Conservation (phyloP, 2,888 invertebrate species). For the Arctia plantaginis region DNA sequence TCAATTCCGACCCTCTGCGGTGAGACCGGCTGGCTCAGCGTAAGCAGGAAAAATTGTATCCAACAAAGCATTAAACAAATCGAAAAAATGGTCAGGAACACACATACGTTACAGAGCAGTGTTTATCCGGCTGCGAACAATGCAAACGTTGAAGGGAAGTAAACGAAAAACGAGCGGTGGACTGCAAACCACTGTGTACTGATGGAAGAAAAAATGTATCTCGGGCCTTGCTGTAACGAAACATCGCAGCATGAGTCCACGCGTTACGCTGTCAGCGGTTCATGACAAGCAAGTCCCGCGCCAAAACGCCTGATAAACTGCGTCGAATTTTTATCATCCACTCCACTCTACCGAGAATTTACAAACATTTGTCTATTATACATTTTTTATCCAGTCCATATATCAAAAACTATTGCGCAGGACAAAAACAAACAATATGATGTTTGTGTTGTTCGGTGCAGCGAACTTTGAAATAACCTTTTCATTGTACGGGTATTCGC, state of each 20-base stretch:
- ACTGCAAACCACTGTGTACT: conserved; percentile 67
- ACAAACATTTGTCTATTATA: conserved; percentile 72
- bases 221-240: conserved; percentile 41
- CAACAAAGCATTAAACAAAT: conserved; percentile 66
- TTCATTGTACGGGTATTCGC: conserved; percentile 50
- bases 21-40: conserved; percentile 15
- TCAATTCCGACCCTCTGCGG: conserved; percentile 51
- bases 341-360: conserved; percentile 58
- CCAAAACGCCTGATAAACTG: conserved; percentile 69
- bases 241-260: conserved; percentile 53
- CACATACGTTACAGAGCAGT: conserved; percentile 67
- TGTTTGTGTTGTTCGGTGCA: conserved; percentile 65
- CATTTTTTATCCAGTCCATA: conserved; percentile 69
- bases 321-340: conserved; percentile 67
- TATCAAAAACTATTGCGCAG: conserved; percentile 70
- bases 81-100: conserved; percentile 61
- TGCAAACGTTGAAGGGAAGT: conserved; percentile 69
- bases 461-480: conserved; percentile 66
- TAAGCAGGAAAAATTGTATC: conserved; percentile 50
- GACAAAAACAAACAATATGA: conserved; percentile 71
- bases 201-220: conserved; percentile 59
- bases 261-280: conserved; percentile 24
- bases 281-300: conserved; percentile 54
- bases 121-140: conserved; percentile 69
- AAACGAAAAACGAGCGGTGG: conserved; percentile 72